phyloP scores from a whole-genome alignment of 1,140 invertebrate genomes.

The Cyclargus thomasi region DNA sequence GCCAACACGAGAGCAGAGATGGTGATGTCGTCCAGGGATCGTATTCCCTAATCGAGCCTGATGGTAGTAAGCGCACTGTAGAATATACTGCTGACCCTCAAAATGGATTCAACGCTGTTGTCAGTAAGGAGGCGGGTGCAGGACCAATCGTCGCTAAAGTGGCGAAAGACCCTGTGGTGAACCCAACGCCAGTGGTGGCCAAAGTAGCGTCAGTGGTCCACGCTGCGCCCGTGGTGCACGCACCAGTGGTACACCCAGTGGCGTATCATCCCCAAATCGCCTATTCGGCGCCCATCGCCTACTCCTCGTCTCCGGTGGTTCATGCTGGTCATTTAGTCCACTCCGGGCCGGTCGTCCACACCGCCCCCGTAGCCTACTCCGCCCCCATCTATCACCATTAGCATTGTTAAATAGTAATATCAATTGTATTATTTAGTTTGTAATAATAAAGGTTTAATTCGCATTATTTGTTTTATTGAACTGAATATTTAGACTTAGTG shows the following conservation, averaged over 20 bases:
- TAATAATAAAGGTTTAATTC: not conserved
- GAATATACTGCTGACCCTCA: conserved; percentile 78
- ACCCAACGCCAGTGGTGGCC: conserved; percentile 25
- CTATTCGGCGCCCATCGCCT: conserved; percentile 18
- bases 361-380: conserved; percentile 34
- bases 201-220: conserved; percentile 21
- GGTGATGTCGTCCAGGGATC: conserved; percentile 78
- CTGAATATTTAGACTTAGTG: too few species aligned
- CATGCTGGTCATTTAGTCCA: conserved; percentile 11
- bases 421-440: too few species aligned
- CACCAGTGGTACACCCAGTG: not conserved
- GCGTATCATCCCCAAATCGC: conserved; percentile 17
- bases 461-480: too few species aligned
- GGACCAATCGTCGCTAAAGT: conserved; percentile 38
- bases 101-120: conserved; percentile 75
- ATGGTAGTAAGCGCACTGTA: conserved; percentile 79
- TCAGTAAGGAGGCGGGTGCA: conserved; percentile 52
- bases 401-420: too few species aligned
- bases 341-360: conserved; percentile 20
- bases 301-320: conserved; percentile 23
- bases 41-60: conserved; percentile 80
- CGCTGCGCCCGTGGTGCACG: conserved; percentile 19
- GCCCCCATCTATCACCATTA: conserved; percentile 40
- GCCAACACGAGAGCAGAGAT: conserved; percentile 78
- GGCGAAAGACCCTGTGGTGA: conserved; percentile 63